phyloP scores from a whole-genome alignment of 2,113 vertebrate species.

The Epinephelus moara region DNA sequence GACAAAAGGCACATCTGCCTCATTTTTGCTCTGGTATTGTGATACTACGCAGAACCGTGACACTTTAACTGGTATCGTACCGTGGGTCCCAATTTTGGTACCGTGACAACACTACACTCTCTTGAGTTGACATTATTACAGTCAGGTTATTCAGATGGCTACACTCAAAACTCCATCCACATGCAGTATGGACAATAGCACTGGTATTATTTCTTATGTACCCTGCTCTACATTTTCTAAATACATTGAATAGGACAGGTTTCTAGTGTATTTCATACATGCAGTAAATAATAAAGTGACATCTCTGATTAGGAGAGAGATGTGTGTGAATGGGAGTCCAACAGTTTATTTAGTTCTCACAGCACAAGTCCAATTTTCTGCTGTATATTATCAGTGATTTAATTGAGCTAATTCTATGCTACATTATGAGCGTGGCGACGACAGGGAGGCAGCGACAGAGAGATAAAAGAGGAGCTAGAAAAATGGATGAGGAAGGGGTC shows the following conservation, averaged over 20 bases:
- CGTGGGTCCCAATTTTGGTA: too few species aligned
- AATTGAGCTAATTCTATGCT: constrained; percentile 65
- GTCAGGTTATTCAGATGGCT: neutral
- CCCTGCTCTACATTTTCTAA: neutral
- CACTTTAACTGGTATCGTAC: too few species aligned
- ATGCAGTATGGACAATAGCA: neutral
- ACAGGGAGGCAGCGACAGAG: constrained; percentile 14
- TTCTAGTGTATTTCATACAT: neutral
- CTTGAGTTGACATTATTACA: neutral
- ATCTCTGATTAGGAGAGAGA: neutral
- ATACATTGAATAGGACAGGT: neutral
- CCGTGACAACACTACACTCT: neutral
- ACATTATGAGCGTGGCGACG: constrained; percentile 50
- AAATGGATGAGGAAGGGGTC: constrained; percentile 26
- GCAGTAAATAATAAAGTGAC: constrained; percentile 9
- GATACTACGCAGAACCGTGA: too few species aligned
- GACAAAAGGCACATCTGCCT: too few species aligned
- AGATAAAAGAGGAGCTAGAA: constrained; percentile 22
- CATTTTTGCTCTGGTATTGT: too few species aligned
- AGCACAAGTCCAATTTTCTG: constrained; percentile 59
- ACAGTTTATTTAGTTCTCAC: constrained; percentile 63
- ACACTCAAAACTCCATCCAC: neutral
- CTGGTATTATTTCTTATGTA: constrained; percentile 1
- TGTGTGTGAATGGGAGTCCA: constrained; percentile 7
- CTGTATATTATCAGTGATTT: constrained; percentile 68